A percentile compares a stretch with the other conserved stretches of the same genome.
phyloP scores from a whole-genome alignment of 2,888 invertebrate species.

The Habroteleia sp. region DNA sequence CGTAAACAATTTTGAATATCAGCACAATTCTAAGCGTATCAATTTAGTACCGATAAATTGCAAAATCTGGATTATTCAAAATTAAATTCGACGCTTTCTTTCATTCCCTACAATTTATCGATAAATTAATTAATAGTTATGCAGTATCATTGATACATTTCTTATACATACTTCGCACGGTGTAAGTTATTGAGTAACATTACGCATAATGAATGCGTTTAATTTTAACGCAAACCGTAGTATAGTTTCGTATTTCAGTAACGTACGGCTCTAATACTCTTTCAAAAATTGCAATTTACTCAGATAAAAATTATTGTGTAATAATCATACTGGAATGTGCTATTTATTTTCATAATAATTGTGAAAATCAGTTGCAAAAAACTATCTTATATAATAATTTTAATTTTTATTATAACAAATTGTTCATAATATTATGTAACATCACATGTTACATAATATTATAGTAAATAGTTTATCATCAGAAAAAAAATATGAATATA shows the following conservation, averaged over 20 bases:
- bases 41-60: constrained; percentile 13
- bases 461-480: too few relatives aligned
- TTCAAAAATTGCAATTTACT: constrained; percentile 13
- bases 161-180: constrained; percentile 25
- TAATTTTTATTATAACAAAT: too few relatives aligned
- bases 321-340: too few relatives aligned
- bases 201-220: constrained; percentile 52
- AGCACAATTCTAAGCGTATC: too few relatives aligned
- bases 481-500: too few relatives aligned
- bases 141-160: constrained; percentile 27
- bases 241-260: constrained; percentile 12
- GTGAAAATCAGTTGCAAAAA: too few relatives aligned
- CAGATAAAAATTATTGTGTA: too few relatives aligned
- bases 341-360: too few relatives aligned
- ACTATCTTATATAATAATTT: too few relatives aligned
- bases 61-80: constrained; percentile 2
- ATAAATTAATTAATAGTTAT: constrained; percentile 39
- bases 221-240: constrained; percentile 35
- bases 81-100: constrained; percentile 26
- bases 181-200: constrained; percentile 39
- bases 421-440: too few relatives aligned
- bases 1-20: constrained; percentile 22
- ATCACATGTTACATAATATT: too few relatives aligned
- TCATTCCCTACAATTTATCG: constrained; percentile 17
- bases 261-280: neutral